A percentile compares a stretch with the other conserved stretches of the same genome.
phyloP scores from a whole-genome alignment of 2,797 vertebrate species.

The Taenioides sp. region DNA sequence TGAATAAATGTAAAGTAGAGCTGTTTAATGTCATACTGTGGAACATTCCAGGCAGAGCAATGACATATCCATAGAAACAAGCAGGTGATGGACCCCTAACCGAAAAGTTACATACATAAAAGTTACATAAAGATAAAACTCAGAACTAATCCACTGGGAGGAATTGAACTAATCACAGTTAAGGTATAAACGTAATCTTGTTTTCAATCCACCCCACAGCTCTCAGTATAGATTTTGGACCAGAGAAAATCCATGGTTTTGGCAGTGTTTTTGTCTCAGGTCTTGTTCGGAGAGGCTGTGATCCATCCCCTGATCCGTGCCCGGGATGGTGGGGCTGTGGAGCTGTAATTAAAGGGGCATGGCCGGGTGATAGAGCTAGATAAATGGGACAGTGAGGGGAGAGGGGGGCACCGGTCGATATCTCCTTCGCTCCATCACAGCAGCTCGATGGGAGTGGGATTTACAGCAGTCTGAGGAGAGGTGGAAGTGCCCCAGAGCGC shows the following conservation, averaged over 20 bases:
- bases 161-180: background rate
- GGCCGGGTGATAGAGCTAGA: slow-evolving; percentile 34
- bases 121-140: too few species aligned
- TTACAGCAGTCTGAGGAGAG: slow-evolving; percentile 53
- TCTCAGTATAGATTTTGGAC: background rate
- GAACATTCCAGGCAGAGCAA: too few species aligned
- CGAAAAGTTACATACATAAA: too few species aligned
- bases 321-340: background rate
- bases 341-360: slow-evolving; percentile 62
- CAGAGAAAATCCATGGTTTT: slow-evolving; percentile 20
- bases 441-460: slow-evolving; percentile 70
- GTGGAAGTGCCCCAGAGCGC: slow-evolving; percentile 20
- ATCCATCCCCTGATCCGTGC: too few species aligned
- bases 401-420: slow-evolving; percentile 14
- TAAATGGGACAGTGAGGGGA: too few species aligned
- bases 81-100: too few species aligned
- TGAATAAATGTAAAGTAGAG: too few species aligned
- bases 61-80: too few species aligned
- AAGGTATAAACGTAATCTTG: background rate
- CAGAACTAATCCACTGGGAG: too few species aligned
- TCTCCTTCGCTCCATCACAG: slow-evolving; percentile 21
- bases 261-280: slow-evolving; percentile 22
- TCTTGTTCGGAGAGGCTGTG: background rate
- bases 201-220: background rate
- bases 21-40: too few species aligned